Evolutionary conservation across 64 coral and sea anemone genomes (phyloP), one percentile per base, ranked within the genome.

Genomic region (Actinia equina): DNA sequence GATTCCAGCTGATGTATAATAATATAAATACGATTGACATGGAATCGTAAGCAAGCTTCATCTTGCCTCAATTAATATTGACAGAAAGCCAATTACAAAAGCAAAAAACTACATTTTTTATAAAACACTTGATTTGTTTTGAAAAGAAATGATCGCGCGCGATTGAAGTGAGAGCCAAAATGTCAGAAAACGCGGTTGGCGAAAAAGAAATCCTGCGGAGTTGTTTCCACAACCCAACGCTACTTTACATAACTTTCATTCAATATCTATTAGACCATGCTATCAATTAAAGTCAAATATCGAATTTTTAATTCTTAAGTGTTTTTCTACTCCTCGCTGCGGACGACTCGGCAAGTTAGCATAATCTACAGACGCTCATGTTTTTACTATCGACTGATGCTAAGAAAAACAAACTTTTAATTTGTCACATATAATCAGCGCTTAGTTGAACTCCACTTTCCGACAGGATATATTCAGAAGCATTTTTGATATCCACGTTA

Each of bases 211-310:
- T 41, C 69, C n/a, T 10, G 26, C 41, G 12, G 69, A 74, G 69
- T 41, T 41, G 16, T 10, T 74, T 74, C 25, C 3, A 27, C 69
- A 30, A 74, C 25, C 30, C 69, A 74, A 37, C 12, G 12, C 78
- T 46, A 23, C 49, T 81, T 81, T 81, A 81, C 49, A 81, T 49
- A 49, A 52, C 49, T 81, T 52, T 52, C 43, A 52, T 81, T 81
- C 78, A 81, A 81, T 81, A 49, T 81, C n/a, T n/a, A n/a, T 81
- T 49, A 81, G 16, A 10, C 42, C 22, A 22, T 81, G 78, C 22
- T 25, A 81, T 81, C 78, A 81, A 49, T 81, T 44, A 81, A 44
- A 74, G n/a, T 74, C 69, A 41, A 49, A 81, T 81, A 81, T 81
- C 27, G 78, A 52, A 81, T 49, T 81, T 80, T 46, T 52, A 81